phyloP scores from a whole-genome alignment of 2,888 invertebrate species.

The Cybosia mesomella region DNA sequence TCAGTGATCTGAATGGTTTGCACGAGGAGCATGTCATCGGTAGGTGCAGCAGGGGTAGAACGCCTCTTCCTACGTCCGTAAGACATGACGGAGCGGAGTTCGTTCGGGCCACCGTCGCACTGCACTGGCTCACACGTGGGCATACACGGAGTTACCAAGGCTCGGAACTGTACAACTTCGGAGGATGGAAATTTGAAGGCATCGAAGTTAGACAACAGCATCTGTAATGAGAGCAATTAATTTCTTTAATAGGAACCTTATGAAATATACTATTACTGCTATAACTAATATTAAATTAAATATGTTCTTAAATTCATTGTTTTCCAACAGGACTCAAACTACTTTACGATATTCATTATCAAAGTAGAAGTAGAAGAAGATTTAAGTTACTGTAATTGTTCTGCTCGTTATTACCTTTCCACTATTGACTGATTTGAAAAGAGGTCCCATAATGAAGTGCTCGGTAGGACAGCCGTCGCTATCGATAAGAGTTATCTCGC shows the following conservation, averaged over 20 bases:
- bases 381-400: too few relatives aligned
- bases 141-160: constrained; percentile 97
- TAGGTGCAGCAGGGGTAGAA: constrained; percentile 86
- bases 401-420: constrained; percentile 89
- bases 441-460: constrained; percentile 97
- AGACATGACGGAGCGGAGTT: constrained; percentile 93
- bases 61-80: constrained; percentile 94
- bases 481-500: constrained; percentile 97
- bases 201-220: constrained; percentile 96
- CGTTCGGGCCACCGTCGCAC: constrained; percentile 95
- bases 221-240: constrained; percentile 82
- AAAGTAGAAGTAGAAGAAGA: too few relatives aligned
- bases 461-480: constrained; percentile 97
- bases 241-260: not conserved
- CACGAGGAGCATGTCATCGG: constrained; percentile 94
- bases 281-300: not conserved
- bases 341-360: not conserved
- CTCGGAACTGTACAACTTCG: constrained; percentile 97
- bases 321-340: not conserved
- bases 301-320: not conserved
- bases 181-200: constrained; percentile 99
- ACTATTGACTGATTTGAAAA: constrained; percentile 92
- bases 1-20: constrained; percentile 97
- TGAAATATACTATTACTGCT: not conserved
- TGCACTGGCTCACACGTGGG: constrained; percentile 97